Conservation (phyloP, 2,113 vertebrate species). For the Rynchops niger region DNA sequence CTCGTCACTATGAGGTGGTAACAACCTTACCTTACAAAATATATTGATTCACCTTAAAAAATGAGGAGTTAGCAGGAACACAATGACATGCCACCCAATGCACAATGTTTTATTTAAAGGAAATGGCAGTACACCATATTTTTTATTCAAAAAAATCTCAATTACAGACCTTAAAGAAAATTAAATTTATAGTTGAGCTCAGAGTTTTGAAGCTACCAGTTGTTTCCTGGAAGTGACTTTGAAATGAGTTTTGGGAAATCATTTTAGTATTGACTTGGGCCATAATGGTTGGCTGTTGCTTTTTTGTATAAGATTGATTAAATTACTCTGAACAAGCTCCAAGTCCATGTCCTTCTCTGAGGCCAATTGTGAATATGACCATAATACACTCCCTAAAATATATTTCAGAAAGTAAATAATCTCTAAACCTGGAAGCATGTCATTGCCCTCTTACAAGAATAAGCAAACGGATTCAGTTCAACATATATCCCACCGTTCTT, state of each 20-base stretch:
- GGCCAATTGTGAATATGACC: conserved; percentile 37
- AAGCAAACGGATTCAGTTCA: conserved; percentile 23
- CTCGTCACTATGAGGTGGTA: neutral
- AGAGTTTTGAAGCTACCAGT: conserved; percentile 25
- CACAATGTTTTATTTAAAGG: conserved; percentile 4
- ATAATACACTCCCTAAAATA: neutral
- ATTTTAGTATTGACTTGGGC: conserved; percentile 62
- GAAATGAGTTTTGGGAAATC: conserved; percentile 69
- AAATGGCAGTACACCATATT: neutral
- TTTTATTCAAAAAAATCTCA: neutral
- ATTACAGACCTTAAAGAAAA: conserved; percentile 44
- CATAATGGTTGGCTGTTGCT: conserved; percentile 33
- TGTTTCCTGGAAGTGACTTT: conserved; percentile 63
- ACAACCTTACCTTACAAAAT: neutral
- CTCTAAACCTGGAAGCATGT: neutral
- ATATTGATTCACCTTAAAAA: neutral
- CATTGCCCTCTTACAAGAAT: neutral
- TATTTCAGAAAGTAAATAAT: conserved; percentile 55
- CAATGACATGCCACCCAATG: neutral
- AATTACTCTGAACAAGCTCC: conserved; percentile 58
- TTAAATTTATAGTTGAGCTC: conserved; percentile 24
- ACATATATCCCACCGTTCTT: neutral
- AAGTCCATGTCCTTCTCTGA: conserved; percentile 38
- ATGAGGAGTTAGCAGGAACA: neutral
- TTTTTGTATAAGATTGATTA: conserved; percentile 62